Conservation (phyloP, 2,888 invertebrate species). For the Mactromeris polynyma region DNA sequence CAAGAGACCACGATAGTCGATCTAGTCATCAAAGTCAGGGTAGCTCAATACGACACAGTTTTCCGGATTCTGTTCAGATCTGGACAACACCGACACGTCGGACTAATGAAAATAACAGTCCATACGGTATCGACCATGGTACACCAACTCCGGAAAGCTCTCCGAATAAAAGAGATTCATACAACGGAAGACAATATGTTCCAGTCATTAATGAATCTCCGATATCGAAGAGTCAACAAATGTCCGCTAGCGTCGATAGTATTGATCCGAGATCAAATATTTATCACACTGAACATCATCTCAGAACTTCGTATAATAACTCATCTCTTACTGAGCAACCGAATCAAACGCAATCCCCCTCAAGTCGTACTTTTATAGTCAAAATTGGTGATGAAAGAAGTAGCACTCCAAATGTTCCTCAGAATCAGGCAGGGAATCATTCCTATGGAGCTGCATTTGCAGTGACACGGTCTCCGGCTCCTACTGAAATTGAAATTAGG, state of each 20-base stretch:
- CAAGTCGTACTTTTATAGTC: conserved; percentile 74
- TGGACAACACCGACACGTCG: conserved; percentile 62
- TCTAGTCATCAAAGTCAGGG: conserved; percentile 48
- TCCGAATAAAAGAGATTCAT: conserved; percentile 53
- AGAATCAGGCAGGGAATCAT: conserved; percentile 53
- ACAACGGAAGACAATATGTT: conserved; percentile 73
- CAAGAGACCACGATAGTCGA: conserved; percentile 39
- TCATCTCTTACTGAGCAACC: conserved; percentile 65
- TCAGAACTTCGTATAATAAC: conserved; percentile 68
- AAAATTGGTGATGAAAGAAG: conserved; percentile 71
- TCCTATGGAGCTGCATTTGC: conserved; percentile 81
- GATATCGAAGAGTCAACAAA: conserved; percentile 63
- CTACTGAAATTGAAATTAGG: conserved; percentile 77
- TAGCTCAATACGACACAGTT: conserved; percentile 72
- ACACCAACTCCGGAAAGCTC: conserved; percentile 58
- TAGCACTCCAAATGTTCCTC: conserved; percentile 54
- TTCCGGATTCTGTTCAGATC: conserved; percentile 72
- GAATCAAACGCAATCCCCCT: conserved; percentile 63
- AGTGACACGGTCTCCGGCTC: conserved; percentile 77
- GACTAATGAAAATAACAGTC: conserved; percentile 61
- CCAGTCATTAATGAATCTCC: conserved; percentile 76
- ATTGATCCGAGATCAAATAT: conserved; percentile 72
- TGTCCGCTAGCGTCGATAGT: conserved; percentile 76
- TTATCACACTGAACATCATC: conserved; percentile 70
- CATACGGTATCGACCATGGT: conserved; percentile 59